Base-by-base conservation (phyloP, 2,888 invertebrate species). In the Drosophila longiperda region DNA sequence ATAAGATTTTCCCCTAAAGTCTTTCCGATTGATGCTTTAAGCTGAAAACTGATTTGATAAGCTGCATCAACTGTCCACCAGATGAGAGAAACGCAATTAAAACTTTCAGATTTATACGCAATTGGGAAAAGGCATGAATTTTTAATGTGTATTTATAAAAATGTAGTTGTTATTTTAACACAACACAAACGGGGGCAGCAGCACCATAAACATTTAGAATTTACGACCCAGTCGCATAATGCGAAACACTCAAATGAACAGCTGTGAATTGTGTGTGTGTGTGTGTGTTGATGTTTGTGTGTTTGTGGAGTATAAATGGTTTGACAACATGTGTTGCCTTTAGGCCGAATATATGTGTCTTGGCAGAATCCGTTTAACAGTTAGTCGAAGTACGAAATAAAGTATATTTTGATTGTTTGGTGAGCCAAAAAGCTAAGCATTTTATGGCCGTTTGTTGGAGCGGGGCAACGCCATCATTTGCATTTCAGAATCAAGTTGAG, bases 381-480 rank as follows among this genome's bases (percentile, higher is more conserved):
- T 63, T 65, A 61, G 55, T 67, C 34, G 62, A 64, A 60, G 76
- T 62, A 75, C 73, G 65, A 73, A 75, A 79, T 83, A 85, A 81
- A 83, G 83, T 78, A 83, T 83, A 81, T 79, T 87, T 85, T 81
- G 85, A 85, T 85, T 83, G 81, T 83, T 80, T 87, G 75, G 74
- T 69, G 80, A 81, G 79, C 76, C 75, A 62, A 77, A 45, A 80
- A 81, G 79, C 72, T 73, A 59, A 82, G 65, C 62, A 74, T 76
- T 74, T 87, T 78, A 20, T 69, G 78, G 71, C 61, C 62, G 17
- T 26, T 52, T 17, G 11, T 23, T 6, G 23, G 3, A 29, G 38
- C 23, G 38, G 49, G 42, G 34, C 42, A 69, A 49, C 48, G 48
- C 62, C 73, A 66, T 68, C 75, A 86, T 86, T 86, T 86, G 88